Evolutionary conservation across 2,113 vertebrate genomes (phyloP), one percentile per base, ranked within the genome.

Genomic region (Fulica atra): DNA sequence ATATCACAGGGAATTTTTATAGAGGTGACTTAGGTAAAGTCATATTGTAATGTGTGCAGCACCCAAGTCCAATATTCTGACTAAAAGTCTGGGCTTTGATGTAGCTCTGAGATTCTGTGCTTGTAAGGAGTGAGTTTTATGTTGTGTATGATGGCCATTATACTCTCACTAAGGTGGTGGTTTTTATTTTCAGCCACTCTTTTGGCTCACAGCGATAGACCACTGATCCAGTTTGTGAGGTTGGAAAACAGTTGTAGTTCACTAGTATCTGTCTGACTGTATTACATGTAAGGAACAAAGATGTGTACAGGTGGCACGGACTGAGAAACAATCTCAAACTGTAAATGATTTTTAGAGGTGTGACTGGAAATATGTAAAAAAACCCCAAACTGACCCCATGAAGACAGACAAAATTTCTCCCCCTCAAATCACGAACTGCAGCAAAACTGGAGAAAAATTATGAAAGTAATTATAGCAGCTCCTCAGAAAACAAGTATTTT

Each of bases 241-340:
- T 86, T 60, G 81, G 82, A 81, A 94, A 91, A 94, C 29, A 96
- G 78, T 33, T 24, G 74, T 92, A 96, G 81, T 85, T 92, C 92
- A 79, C 92, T 96, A 96, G 96, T 90, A 91, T 93, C 60, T 74
- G 38, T 29, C 56, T 97, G 97, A 98, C 87, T 97, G 35, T 69
- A 90, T 63, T 87, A 96, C 71, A 68, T 64, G 46, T 77, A 88
- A 88, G 95, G 98, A 93, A 97, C 83, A 93, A 97, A 97, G 96
- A 97, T 95, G 86, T 18, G 79, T 86, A 69, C 60, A 96, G 95
- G 26, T 90, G 96, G 96, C 97, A 97, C 68, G 59, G 91, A 80
- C 82, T 81, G 89, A 73, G 88, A 95, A 97, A 74, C 63, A 89
- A 46, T 51, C 42, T 64, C 94, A 96, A 96, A 97, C 71, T 95